These are phyloP conservation scores for Xiphias gladius DNA, from an alignment of 2,113 vertebrate genomes.

Conservation along the genomic window DNA sequence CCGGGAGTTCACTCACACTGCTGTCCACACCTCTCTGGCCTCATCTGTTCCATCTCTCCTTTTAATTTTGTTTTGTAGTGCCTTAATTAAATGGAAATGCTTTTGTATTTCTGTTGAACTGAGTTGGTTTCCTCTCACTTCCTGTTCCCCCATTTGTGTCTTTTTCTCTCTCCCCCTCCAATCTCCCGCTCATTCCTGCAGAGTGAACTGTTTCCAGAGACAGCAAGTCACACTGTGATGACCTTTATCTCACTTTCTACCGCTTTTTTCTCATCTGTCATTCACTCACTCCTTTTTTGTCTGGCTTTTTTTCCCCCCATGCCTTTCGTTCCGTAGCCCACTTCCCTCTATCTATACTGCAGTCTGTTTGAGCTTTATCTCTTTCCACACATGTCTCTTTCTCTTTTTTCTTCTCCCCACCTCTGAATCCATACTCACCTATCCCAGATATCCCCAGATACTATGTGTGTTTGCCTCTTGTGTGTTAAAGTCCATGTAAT, in stretches of 20 bases:
- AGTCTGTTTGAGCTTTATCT: slow-evolving; percentile 55
- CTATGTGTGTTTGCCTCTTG: slow-evolving; percentile 6
- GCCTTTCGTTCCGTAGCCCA: slow-evolving; percentile 16
- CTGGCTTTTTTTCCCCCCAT: slow-evolving; percentile 19
- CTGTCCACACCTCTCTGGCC: not conserved
- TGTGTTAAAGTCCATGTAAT: not conserved
- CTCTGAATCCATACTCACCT: slow-evolving; percentile 56
- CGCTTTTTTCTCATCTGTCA: slow-evolving; percentile 21
- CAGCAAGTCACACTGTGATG: slow-evolving; percentile 46
- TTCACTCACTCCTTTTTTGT: slow-evolving; percentile 39
- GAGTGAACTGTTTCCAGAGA: slow-evolving; percentile 59
- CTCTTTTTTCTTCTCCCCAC: not conserved
- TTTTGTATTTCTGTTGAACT: slow-evolving; percentile 23
- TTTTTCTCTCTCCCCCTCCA: not conserved
- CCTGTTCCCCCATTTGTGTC: slow-evolving; percentile 17
- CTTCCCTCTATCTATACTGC: slow-evolving; percentile 44
- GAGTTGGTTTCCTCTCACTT: slow-evolving; percentile 4
- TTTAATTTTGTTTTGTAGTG: not conserved
- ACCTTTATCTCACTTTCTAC: slow-evolving; percentile 55
- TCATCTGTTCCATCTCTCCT: slow-evolving; percentile 3
- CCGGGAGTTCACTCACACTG: not conserved
- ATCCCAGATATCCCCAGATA: slow-evolving; percentile 58
- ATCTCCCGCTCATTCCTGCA: slow-evolving; percentile 7
- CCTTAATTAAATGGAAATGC: slow-evolving; percentile 29
- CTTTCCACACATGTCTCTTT: slow-evolving; percentile 32